Evolutionary conservation across 2,113 vertebrate species (phyloP), one percentile per base, ranked within the genome.

Genomic region (Percina caprodes): DNA sequence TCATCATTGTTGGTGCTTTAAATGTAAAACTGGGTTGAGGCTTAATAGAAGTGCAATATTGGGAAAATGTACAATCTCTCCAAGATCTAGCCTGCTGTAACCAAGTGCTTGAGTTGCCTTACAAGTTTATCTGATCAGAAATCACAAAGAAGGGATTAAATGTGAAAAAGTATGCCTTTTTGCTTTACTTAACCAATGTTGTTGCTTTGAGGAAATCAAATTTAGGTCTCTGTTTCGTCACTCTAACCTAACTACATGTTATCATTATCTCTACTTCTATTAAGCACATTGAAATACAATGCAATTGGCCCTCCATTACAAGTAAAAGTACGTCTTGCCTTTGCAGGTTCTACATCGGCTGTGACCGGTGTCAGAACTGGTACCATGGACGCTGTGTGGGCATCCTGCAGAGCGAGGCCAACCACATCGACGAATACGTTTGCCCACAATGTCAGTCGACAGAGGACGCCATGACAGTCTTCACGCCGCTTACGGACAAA

Each of bases 301-400:
- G 26, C 11, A 58, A 49, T 30, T 7, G 35, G 6, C 10, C 45
- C 23, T 0, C 30, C 48, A 52, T 49, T 46, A 42, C 13, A 30
- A 52, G 6, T 33, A 51, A 70, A 54, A 14, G 0, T n/a, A 0
- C 7, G 39, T 69, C 24, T 6, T 14, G 15, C 46, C 19, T 21
- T 23, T 18, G 10, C 85, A 99, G 98, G 92, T 99, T 99, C 94
- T 99, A 99, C 92, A 99, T 99, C 80, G 98, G 98, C 91, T 99
- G 97, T 19, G 98, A 99, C 90, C 97, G 97, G 19, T 99, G 98
- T 93, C 98, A 99, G 95, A 99, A 99, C 92, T 99, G 98, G 98
- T 99, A 98, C 92, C 98, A 99, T 2, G 98, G 98, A 51, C 97
- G 98, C 92, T 99, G 98, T 15, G 98, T 99, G 86, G 98, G 98